phyloP scores from a whole-genome alignment of 2,888 invertebrate species.

The Altica lythri region DNA sequence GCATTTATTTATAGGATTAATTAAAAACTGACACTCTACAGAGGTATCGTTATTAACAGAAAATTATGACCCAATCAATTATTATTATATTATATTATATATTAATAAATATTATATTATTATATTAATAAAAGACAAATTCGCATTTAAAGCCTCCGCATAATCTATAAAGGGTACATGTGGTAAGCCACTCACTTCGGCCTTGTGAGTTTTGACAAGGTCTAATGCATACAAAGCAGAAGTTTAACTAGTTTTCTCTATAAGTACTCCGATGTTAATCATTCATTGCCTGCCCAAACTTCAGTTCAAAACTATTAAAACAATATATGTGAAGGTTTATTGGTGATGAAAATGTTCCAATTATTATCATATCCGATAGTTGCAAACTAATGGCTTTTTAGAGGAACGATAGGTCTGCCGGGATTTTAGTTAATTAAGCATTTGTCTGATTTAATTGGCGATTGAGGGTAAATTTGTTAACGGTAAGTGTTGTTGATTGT shows the following conservation, averaged over 20 bases:
- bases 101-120: too few species aligned
- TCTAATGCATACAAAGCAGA: constrained; percentile 14
- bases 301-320: constrained; percentile 9
- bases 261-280: constrained; percentile 15
- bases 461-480: too few species aligned
- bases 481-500: too few species aligned
- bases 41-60: too few species aligned
- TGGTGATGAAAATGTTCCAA: constrained; percentile 13
- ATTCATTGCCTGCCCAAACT: constrained; percentile 15
- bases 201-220: constrained; percentile 6
- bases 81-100: too few species aligned
- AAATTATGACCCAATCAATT: too few species aligned
- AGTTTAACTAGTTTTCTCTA: constrained; percentile 18
- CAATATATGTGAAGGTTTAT: constrained; percentile 12
- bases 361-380: constrained; percentile 9
- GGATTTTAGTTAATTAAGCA: constrained; percentile 1
- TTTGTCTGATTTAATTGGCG: constrained; percentile 11
- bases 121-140: too few species aligned
- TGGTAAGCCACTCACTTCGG: neutral
- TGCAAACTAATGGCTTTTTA: constrained; percentile 10
- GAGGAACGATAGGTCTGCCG: constrained; percentile 3
- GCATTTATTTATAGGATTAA: too few species aligned
- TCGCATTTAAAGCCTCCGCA: neutral
- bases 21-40: too few species aligned
- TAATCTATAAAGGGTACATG: neutral